Percentiles rank a stretch among this genome's conserved stretches.
Evolutionary conservation across 2,113 vertebrate genomes (phyloP).

Genomic region (Cepphus grylle): DNA sequence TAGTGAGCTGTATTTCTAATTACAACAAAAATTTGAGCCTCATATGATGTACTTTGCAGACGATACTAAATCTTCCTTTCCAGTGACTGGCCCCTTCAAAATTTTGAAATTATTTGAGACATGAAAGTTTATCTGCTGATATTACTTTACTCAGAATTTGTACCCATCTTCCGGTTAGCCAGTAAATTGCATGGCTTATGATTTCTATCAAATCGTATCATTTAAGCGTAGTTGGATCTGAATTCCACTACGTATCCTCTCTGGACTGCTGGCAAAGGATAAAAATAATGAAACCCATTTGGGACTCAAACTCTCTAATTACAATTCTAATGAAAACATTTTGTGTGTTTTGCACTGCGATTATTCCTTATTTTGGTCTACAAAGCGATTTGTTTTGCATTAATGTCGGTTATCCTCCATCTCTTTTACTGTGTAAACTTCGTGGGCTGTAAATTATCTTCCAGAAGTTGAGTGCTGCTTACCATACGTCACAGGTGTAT

Average conservation of each 20-base stretch:
- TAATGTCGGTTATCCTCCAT: not conserved
- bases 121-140: not conserved
- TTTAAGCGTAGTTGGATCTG: not conserved
- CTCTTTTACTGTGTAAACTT: not conserved
- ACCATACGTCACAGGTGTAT: not conserved
- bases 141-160: not conserved
- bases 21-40: not conserved
- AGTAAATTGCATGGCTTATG: not conserved
- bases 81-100: not conserved
- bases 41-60: not conserved
- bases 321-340: not conserved
- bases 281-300: not conserved
- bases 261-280: not conserved
- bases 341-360: not conserved
- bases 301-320: not conserved
- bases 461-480: not conserved
- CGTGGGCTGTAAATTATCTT: not conserved
- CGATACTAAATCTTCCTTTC: not conserved
- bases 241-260: not conserved
- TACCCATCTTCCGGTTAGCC: not conserved
- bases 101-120: not conserved
- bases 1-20: not conserved
- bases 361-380: not conserved
- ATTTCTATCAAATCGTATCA: not conserved
- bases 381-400: not conserved